Base-by-base conservation (phyloP, 2,113 vertebrate genomes). In the Erythrocercus mccallii region DNA sequence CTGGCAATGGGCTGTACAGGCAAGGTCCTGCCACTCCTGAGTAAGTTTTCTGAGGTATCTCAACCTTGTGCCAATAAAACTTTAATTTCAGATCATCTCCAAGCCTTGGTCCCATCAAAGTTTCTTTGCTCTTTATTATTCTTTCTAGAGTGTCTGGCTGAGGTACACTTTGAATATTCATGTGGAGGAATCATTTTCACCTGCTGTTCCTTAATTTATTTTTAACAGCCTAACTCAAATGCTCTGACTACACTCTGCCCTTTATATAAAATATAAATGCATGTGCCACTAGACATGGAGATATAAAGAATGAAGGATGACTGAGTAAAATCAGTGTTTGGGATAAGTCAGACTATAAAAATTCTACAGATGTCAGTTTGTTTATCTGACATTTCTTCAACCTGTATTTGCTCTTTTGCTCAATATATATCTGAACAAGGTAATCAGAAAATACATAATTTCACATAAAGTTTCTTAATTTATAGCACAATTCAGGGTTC, bases 151-250 rank as follows among this genome's bases (percentile, higher is more conserved):
- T 64, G 48, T 61, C 24, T 65, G 65, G 21, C 38, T 64, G 84
- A 94, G 64, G 38, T 72, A 61, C 28, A 90, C 65, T 76, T 89
- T 95, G 92, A 95, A 93, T 92, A 95, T 96, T 96, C 94, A 96
- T 94, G 79, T 47, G n/a, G 56, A 93, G 70, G 74, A 95, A 92
- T 81, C 51, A 92, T 81, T 86, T 95, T 86, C 95, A 93, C 60
- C 72, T 88, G 95, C 92, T 94, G 90, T 93, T 94, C 90, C 81
- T 78, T 86, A 93, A 93, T 93, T 96, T 95, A 95, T 95, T 96
- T 96, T 96, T 95, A 94, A 86, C 86, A 92, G 65, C 70, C 87
- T 65, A 90, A 83, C 88, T 93, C 79, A 94, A 88, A 92, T 11
- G 23, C 78, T 92, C 58, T 92, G 90, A 95, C 81, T 95, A 77